Base-by-base conservation (phyloP, 2,888 invertebrate species). In the Phrixothrix hirtus region DNA sequence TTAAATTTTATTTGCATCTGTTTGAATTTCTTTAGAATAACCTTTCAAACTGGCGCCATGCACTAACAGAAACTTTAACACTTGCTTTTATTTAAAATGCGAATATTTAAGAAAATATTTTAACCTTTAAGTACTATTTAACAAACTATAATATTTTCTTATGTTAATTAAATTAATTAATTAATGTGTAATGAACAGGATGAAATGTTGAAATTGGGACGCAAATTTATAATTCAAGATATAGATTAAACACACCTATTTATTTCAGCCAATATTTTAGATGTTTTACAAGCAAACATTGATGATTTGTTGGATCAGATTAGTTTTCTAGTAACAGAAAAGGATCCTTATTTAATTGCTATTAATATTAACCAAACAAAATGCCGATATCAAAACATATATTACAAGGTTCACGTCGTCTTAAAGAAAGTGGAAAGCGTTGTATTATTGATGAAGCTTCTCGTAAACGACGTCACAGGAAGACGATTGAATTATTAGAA, bases 231-330 rank as follows among this genome's bases (percentile, higher is more conserved):
- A 41, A 87, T 97, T 57, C 95, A 96, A 81, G 97, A 98, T 77
- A 81, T 98, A 61, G 98, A 98, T 69, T 96, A 96, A 64, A 90
- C 87, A 55, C 97, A 97, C 76, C 75, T 98, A 47, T 97, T 98
- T 67, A 94, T 98, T 68, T 92, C 95, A n/a, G 83, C 89, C 0
- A 97, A 98, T 64, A 95, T 96, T 62, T 82, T 98, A 16, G 92
- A 93, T 55, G 87, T 84, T 6, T 77, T 98, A 37, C 92, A 95
- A 78, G 86, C 87, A 0, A 85, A 89, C 68, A 89, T 93, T 21
- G 96, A 97, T 71, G 95, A 95, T 79, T 83, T 97, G 59, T 95
- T 97, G 94, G 96, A 97, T 73, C 92, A 92, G 74, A 88, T 95
- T 37, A 93, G 92, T 71, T 92, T 94, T 66, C 92, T 94, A 1